Evolutionary conservation across 64 coral and sea anemone species (phyloP), one percentile per base, ranked within the genome.

Genomic region (Pachyseris speciosa): DNA sequence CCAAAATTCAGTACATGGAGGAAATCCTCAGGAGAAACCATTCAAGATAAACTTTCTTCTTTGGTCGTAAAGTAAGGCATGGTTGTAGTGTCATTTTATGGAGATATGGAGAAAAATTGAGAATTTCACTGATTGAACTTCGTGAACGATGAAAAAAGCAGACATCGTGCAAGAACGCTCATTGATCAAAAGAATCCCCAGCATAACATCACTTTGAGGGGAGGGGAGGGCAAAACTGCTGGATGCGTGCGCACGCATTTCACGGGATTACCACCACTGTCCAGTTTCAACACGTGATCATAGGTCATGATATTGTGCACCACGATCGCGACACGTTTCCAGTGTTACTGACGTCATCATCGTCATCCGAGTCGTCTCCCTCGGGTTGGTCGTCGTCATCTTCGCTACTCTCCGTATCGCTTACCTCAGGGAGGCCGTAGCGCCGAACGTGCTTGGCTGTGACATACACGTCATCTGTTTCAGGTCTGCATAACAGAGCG

Each of bases 401-500:
- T 43, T 93, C 96, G 68, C 93, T 98, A 10, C 77, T 92, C 60
- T 98, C 96, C 4, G 96, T 98, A 29, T 98, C 96, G 39, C 79
- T 98, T 32, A 92, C 29, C 12, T 93, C 90, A 31, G 93, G 72
- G 29, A 50, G 87, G 44, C 90, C 92, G 93, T 95, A 98, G 1
- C 93, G 90, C 24, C 93, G 89, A 40, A 98, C 20, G 51, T 98
- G 96, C 58, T 98, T 98, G 0, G 93, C 70, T 9, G 93, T 93
- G 51, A 98, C 75, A 39, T 95, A 98, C 7, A 71, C 66, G n/a
- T 95, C 89, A 22, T 93, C 93, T 34, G 85, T 73, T 67, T 98
- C 96, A 9, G 85, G 72, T 91, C 96, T 98, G 73, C 9, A 16
- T 74, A 50, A 49, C 30, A 48, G 75, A 53, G 0, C 31, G 26